Conservation (phyloP, 2,888 invertebrate genomes). For the Meiosimyza decipiens region DNA sequence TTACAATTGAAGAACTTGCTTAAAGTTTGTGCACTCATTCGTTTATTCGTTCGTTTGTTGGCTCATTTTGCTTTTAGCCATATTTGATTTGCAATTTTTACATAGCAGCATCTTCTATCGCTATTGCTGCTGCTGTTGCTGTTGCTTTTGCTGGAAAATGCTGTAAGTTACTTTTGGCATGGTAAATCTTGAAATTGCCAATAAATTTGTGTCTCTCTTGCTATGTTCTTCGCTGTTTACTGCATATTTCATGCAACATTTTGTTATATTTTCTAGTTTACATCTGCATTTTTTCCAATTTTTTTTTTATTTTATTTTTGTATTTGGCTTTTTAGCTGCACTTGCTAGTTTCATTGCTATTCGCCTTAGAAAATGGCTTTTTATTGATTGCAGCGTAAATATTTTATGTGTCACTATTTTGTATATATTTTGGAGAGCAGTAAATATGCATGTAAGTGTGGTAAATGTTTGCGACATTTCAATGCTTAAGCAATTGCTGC, state of each 20-base stretch:
- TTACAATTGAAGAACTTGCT: no score
- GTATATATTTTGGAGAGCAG: no score
- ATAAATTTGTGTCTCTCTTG: constrained; percentile 30
- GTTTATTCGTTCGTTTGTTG: background rate
- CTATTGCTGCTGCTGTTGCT: background rate
- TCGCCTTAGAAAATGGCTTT: constrained; percentile 10
- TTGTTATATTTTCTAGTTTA: constrained; percentile 14
- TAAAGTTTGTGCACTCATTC: no score
- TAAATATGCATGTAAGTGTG: background rate
- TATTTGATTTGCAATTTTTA: constrained; percentile 27
- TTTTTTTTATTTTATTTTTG: background rate
- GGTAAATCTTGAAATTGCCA: constrained; percentile 27
- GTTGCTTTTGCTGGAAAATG: background rate
- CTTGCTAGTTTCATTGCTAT: background rate
- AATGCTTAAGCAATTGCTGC: background rate
- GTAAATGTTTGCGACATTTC: constrained; percentile 4
- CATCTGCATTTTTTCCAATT: constrained; percentile 2
- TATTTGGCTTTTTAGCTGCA: background rate
- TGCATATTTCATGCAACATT: constrained; percentile 29
- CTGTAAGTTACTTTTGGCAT: background rate
- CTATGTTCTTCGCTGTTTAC: background rate
- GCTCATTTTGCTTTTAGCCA: constrained; percentile 24
- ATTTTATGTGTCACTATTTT: constrained; percentile 22
- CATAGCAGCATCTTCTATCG: background rate
- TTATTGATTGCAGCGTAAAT: constrained; percentile 13